Conservation (phyloP, 2,888 invertebrate species). For the Lacanobia wlatinum region DNA sequence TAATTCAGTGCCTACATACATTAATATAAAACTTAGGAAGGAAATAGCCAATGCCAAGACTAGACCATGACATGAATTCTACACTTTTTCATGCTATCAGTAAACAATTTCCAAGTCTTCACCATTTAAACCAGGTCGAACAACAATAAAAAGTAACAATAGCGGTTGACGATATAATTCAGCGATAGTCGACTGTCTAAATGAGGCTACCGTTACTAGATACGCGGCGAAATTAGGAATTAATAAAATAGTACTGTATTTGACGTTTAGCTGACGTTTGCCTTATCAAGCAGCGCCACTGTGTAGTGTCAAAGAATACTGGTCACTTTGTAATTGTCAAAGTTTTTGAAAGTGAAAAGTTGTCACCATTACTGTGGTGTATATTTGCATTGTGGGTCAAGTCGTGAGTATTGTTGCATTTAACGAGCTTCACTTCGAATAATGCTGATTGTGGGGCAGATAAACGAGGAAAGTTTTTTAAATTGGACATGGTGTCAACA, state of each 20-base stretch:
- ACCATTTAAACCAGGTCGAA: slow-evolving; percentile 60
- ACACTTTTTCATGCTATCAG: slow-evolving; percentile 10
- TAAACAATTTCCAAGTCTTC: slow-evolving; percentile 22
- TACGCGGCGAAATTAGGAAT: slow-evolving; percentile 3
- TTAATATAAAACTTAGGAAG: neutral
- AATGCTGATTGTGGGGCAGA: slow-evolving; percentile 46
- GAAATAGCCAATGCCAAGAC: slow-evolving; percentile 33
- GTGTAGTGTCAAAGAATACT: slow-evolving; percentile 8
- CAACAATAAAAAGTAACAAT: slow-evolving; percentile 58
- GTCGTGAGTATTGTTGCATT: slow-evolving; percentile 55
- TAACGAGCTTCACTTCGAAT: slow-evolving; percentile 50
- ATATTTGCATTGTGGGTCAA: slow-evolving; percentile 58
- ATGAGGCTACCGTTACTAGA: neutral
- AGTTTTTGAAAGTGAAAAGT: slow-evolving; percentile 64
- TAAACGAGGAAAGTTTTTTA: slow-evolving; percentile 40
- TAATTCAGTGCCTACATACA: neutral
- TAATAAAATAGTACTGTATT: slow-evolving; percentile 15
- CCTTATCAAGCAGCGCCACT: neutral
- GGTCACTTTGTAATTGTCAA: slow-evolving; percentile 52
- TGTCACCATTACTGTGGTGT: slow-evolving; percentile 48
- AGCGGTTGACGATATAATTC: slow-evolving; percentile 49
- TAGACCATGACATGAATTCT: slow-evolving; percentile 46
- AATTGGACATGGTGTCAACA: slow-evolving; percentile 35
- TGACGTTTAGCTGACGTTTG: neutral
- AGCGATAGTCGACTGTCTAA: slow-evolving; percentile 45